A percentile compares a stretch with the other conserved stretches of the same genome.
Conservation (phyloP, 2,113 vertebrate species). For the Phyllostomus hastatus region DNA sequence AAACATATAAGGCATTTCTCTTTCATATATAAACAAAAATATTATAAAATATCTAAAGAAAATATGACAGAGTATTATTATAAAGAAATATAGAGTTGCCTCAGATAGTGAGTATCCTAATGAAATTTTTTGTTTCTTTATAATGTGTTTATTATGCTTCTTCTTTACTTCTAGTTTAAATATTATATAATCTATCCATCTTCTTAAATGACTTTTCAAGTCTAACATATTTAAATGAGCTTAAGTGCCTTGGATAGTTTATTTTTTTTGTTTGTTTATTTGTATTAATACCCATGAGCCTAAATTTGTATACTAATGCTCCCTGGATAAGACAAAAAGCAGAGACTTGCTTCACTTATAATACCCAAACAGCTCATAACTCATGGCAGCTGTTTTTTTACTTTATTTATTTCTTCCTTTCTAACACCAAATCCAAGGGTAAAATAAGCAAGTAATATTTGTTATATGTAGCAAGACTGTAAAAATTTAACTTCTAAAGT, state of each 20-base stretch:
- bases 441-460: background rate
- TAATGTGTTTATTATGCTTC: background rate
- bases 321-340: background rate
- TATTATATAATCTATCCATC: background rate
- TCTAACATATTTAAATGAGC: background rate
- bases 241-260: background rate
- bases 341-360: background rate
- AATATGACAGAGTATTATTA: background rate
- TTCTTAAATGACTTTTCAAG: background rate
- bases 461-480: background rate
- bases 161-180: background rate
- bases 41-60: background rate
- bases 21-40: background rate
- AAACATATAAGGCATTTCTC: background rate
- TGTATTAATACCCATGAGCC: background rate
- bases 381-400: background rate
- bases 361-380: background rate
- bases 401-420: background rate
- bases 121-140: background rate
- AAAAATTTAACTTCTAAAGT: background rate
- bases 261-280: background rate
- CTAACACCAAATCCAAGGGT: background rate
- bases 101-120: background rate
- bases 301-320: background rate
- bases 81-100: background rate